A percentile compares a stretch with the other conserved stretches of the same genome.
These are phyloP conservation scores for Nestor notabilis DNA, from an alignment of 2,113 vertebrate genomes.

Conservation along the genomic window DNA sequence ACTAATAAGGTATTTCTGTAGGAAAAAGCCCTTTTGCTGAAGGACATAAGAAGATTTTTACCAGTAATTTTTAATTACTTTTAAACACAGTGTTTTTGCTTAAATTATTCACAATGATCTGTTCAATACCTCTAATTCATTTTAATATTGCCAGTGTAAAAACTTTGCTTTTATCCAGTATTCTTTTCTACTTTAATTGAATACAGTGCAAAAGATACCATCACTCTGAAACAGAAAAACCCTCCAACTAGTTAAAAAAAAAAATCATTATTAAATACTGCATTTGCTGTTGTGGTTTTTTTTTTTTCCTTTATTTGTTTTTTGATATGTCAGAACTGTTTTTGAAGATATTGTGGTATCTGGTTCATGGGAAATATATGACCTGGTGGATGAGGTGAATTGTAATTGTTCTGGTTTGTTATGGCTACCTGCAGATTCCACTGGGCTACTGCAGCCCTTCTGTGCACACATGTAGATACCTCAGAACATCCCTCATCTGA, in stretches of 20 bases:
- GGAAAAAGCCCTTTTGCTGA: background rate
- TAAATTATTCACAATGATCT: background rate
- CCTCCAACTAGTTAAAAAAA: background rate
- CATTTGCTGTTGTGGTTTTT: rapidly evolving
- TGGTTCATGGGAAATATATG: background rate
- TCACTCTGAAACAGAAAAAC: background rate
- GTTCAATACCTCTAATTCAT: background rate
- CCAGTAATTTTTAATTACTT: background rate
- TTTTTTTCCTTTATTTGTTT: background rate
- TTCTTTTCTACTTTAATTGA: background rate
- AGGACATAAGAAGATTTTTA: background rate
- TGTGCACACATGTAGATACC: background rate
- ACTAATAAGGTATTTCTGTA: background rate
- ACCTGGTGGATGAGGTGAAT: background rate
- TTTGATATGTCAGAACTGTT: background rate
- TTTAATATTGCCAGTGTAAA: background rate
- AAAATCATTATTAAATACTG: background rate
- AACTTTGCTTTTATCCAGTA: background rate
- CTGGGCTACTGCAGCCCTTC: background rate
- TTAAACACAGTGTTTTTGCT: background rate
- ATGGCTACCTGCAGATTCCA: background rate
- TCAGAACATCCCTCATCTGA: background rate
- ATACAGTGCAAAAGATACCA: background rate
- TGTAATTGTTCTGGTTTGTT: background rate
- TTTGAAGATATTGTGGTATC: background rate